phyloP scores from a whole-genome alignment of 1,140 invertebrate species.

The Rhyzopertha dominica region DNA sequence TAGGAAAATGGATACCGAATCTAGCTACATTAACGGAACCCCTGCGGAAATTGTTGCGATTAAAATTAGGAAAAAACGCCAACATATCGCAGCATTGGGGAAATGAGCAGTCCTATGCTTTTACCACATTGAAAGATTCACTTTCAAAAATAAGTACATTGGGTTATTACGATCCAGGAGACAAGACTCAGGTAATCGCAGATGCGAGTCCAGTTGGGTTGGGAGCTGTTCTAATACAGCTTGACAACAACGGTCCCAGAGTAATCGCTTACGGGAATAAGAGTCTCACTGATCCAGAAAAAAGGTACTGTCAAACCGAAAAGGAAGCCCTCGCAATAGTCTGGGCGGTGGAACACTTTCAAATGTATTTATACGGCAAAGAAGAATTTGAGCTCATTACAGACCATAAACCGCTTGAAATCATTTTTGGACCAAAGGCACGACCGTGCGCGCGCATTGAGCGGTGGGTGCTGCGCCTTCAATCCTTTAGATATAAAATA shows the following conservation, averaged over 20 bases:
- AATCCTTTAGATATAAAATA: conserved; percentile 38
- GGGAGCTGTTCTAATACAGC: conserved; percentile 34
- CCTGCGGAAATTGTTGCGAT: conserved; percentile 24
- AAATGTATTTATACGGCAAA: conserved; percentile 31
- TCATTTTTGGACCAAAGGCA: conserved; percentile 29
- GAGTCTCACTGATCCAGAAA: conserved; percentile 27
- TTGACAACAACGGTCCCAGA: background rate
- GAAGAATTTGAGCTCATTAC: conserved; percentile 35
- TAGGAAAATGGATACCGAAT: conserved; percentile 37
- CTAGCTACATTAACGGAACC: conserved; percentile 34
- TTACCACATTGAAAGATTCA: conserved; percentile 7
- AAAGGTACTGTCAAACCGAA: conserved; percentile 38
- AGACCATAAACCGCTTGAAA: conserved; percentile 40
- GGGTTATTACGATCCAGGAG: conserved; percentile 46
- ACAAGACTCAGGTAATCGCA: conserved; percentile 39
- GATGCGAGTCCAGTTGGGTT: conserved; percentile 47
- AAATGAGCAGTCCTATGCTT: background rate
- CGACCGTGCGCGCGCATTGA: conserved; percentile 38
- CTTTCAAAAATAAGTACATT: conserved; percentile 32
- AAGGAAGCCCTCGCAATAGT: conserved; percentile 32
- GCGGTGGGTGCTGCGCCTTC: conserved; percentile 38
- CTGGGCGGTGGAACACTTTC: conserved; percentile 24
- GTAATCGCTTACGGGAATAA: conserved; percentile 24
- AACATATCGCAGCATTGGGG: background rate
- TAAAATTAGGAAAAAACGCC: conserved; percentile 12